These are phyloP conservation scores for Tautogolabrus adspersus DNA, from an alignment of 2,113 vertebrate species.

Conservation along the genomic window DNA sequence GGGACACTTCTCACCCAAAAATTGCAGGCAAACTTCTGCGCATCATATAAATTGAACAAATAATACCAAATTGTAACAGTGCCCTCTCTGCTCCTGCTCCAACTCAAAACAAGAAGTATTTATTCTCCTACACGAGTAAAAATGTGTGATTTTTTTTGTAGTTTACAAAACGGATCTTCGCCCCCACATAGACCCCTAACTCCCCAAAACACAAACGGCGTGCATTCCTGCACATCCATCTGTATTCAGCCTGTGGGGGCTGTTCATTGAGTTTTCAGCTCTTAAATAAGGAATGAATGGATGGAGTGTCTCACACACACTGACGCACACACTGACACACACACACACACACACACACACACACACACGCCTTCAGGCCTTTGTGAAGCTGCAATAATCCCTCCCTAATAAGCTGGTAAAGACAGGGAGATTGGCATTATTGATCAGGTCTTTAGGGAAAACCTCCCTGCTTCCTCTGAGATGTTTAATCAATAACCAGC, in stretches of 20 bases:
- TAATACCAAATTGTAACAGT: too few relatives aligned
- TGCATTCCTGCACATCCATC: background rate
- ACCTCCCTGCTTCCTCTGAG: slow-evolving; percentile 47
- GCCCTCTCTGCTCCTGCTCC: too few relatives aligned
- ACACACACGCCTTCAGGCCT: slow-evolving; percentile 7
- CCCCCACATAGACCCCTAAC: too few relatives aligned
- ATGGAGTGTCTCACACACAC: slow-evolving; percentile 29
- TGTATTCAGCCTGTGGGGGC: slow-evolving; percentile 18
- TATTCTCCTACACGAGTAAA: too few relatives aligned
- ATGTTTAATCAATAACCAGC: slow-evolving; percentile 48
- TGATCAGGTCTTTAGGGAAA: slow-evolving; percentile 58
- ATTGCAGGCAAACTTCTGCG: too few relatives aligned
- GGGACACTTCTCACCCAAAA: too few relatives aligned
- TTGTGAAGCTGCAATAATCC: slow-evolving; percentile 53
- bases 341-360: slow-evolving; percentile 10
- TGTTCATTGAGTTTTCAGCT: slow-evolving; percentile 27
- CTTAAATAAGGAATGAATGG: slow-evolving; percentile 46
- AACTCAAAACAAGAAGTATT: too few relatives aligned
- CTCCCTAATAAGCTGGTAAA: slow-evolving; percentile 66
- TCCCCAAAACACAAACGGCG: background rate
- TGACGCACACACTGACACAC: background rate
- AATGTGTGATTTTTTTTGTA: too few relatives aligned
- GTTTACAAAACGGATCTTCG: too few relatives aligned
- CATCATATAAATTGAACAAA: too few relatives aligned
- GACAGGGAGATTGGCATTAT: slow-evolving; percentile 58